Conservation (phyloP, 2,113 vertebrate genomes). For the Perca schrenkii region DNA sequence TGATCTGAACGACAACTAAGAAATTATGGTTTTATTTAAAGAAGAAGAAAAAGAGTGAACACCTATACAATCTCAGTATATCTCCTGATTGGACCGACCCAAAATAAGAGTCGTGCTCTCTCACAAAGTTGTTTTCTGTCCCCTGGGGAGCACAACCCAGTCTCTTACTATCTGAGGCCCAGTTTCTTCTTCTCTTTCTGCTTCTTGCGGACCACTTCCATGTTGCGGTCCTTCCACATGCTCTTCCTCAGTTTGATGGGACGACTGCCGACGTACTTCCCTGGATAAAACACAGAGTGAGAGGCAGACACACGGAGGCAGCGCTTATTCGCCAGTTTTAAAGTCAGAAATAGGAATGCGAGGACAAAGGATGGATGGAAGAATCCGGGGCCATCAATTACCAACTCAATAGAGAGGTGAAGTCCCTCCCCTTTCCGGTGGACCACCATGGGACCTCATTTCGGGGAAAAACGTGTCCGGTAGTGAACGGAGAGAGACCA, state of each 20-base stretch:
- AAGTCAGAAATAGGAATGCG: too few species aligned
- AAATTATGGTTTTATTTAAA: constrained; percentile 42
- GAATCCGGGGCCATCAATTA: not conserved
- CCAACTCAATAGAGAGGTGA: too few species aligned
- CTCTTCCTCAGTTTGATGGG: constrained; percentile 96
- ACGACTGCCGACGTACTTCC: constrained; percentile 93
- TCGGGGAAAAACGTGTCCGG: too few species aligned
- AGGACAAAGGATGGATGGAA: not conserved
- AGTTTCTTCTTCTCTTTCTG: constrained; percentile 95
- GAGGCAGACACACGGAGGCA: not conserved
- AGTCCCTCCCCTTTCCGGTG: too few species aligned
- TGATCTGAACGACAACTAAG: not conserved
- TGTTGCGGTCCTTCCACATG: constrained; percentile 94
- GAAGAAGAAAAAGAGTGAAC: not conserved
- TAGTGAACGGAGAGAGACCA: too few species aligned
- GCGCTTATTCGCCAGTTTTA: too few species aligned
- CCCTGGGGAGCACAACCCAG: not conserved
- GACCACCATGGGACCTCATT: too few species aligned
- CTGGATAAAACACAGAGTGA: constrained; percentile 67
- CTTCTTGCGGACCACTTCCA: constrained; percentile 93
- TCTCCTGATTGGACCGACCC: constrained; percentile 6
- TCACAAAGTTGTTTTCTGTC: not conserved
- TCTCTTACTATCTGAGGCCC: constrained; percentile 88
- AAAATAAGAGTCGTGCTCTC: not conserved
- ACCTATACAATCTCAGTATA: not conserved